phyloP scores from a whole-genome alignment of 2,888 invertebrate genomes.

The Drosophila pegasa region DNA sequence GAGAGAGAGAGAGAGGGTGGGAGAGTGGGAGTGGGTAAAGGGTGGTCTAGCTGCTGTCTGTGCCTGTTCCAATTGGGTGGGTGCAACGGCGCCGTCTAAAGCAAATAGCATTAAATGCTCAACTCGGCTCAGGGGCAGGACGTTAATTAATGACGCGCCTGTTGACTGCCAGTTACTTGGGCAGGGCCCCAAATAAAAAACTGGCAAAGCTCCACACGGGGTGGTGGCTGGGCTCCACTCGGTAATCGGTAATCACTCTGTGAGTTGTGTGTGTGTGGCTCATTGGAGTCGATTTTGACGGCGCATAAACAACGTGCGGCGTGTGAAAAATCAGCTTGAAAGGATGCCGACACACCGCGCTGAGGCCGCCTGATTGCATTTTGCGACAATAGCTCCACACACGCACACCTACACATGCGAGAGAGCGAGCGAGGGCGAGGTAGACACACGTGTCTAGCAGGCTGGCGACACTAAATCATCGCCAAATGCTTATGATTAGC shows the following conservation, averaged over 20 bases:
- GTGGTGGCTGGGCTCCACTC: conserved; percentile 4
- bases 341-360: conserved; percentile 65
- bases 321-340: conserved; percentile 79
- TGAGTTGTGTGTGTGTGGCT: conserved; percentile 57
- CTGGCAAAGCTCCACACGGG: conserved; percentile 23
- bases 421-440: neutral
- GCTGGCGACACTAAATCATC: conserved; percentile 77
- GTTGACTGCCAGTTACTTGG: conserved; percentile 42
- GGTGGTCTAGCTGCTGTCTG: conserved; percentile 10
- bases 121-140: conserved; percentile 47
- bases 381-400: conserved; percentile 41
- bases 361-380: conserved; percentile 48
- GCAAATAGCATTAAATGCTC: conserved; percentile 75
- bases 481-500: conserved; percentile 79
- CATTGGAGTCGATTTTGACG: conserved; percentile 62
- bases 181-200: conserved; percentile 44
- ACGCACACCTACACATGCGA: conserved; percentile 7
- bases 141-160: conserved; percentile 62
- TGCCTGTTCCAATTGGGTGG: conserved; percentile 10
- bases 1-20: neutral
- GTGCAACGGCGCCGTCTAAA: conserved; percentile 65
- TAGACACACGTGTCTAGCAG: conserved; percentile 63
- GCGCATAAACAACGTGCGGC: conserved; percentile 65
- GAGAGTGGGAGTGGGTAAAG: neutral
- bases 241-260: conserved; percentile 50